Evolutionary conservation across 2,113 vertebrate species (phyloP), one percentile per base, ranked within the genome.

Genomic region (Aspiorhynchus laticeps): DNA sequence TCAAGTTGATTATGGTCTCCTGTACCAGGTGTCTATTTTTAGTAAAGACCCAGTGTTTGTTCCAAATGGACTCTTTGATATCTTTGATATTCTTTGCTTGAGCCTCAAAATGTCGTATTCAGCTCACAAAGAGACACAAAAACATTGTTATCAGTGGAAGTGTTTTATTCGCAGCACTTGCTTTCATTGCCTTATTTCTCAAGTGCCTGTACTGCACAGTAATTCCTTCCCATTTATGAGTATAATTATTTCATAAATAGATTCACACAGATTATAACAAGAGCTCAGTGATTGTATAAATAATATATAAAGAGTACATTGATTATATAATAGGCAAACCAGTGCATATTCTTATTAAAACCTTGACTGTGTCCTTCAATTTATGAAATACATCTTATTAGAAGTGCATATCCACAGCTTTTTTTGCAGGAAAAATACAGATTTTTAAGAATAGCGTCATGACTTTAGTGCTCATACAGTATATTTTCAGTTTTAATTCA

Each of bases 201-300:
- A 76, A 76, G 12, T 5, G 24, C 41, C 14, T 17, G 71, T 36
- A 41, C 7, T 33, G 15, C 65, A 69, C 65, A 41, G 8, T 41
- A 73, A n/a, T 24, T 73, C 19, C 9, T 73, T 73, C 69, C 19
- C 17, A 5, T 69, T 24, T 73, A 41, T 73, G 69, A 73, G 69
- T 73, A 73, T 3, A 76, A 17, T 26, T 76, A 76, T 41, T 14
- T 76, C n/a, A 76, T 76, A 76, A 26, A 38, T 61, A 80, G 10
- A 80, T 63, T 63, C 36, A 80, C 56, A 78, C 76, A 33, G 15
- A 51, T 6, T 31, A 11, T 5, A 28, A 53, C 48, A 78, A 33
- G 48, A 28, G 46, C 61, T 67, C 26, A 41, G 56, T 80, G 79
- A 63, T 41, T 28, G 74, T 17, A 53, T 19, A 48, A 77, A 78